Conservation (phyloP, 1,140 invertebrate genomes). For the Megathymus violae region DNA sequence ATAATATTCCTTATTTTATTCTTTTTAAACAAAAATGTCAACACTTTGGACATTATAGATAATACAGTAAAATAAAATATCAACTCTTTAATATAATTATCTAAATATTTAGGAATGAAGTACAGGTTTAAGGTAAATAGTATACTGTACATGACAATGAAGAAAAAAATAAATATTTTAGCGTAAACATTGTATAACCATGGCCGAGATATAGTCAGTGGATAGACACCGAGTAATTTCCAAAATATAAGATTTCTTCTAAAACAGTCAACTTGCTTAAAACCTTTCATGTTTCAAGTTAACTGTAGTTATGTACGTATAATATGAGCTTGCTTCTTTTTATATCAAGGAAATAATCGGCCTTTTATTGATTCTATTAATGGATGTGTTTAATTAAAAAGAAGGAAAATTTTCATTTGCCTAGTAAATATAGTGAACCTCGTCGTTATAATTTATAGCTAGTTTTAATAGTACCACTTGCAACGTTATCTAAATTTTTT, state of each 20-base stretch:
- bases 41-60: slow-evolving; percentile 52
- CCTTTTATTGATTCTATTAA: too few relatives aligned
- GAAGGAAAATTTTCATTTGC: too few relatives aligned
- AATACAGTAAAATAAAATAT: slow-evolving; percentile 62
- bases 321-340: too few relatives aligned
- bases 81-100: slow-evolving; percentile 57
- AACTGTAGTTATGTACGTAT: too few relatives aligned
- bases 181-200: slow-evolving; percentile 50
- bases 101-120: slow-evolving; percentile 52
- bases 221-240: slow-evolving; percentile 56
- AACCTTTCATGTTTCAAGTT: slow-evolving; percentile 27
- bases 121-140: slow-evolving; percentile 56
- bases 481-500: too few relatives aligned
- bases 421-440: too few relatives aligned
- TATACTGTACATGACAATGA: slow-evolving; percentile 44
- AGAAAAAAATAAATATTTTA: slow-evolving; percentile 44
- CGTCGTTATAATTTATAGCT: too few relatives aligned
- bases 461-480: too few relatives aligned
- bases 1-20: slow-evolving; percentile 53
- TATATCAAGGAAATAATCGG: too few relatives aligned
- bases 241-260: slow-evolving; percentile 52
- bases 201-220: slow-evolving; percentile 29
- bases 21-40: slow-evolving; percentile 51
- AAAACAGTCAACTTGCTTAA: slow-evolving; percentile 53
- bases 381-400: too few relatives aligned